Base-by-base conservation (phyloP, 2,113 vertebrate species). In the Atlantisia rogersi region DNA sequence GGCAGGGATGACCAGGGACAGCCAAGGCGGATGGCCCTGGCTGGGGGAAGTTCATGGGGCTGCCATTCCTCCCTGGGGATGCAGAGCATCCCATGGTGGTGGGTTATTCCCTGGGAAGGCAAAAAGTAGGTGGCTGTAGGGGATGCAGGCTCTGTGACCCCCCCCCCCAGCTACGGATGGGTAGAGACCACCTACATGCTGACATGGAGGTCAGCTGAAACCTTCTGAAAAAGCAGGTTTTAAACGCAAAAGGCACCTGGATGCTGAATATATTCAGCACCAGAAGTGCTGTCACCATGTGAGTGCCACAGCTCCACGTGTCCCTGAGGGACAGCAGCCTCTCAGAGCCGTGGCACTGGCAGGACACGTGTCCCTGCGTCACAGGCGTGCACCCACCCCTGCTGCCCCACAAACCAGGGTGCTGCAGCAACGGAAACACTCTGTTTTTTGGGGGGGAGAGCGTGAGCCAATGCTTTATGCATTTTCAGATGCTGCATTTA, bases 241-340 rank as follows among this genome's bases (percentile, higher is more conserved):
- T 48, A 28, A 14, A n/a, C 64, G n/a, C 82, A 35, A 64, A 46
- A 86, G 11, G 7, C 4, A 5, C 2, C 5, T 0, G 15, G 52
- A 17, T 10, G 60, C 70, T 9, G 39, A 75, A 28, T 0, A 0
- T 3, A 15, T 20, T 15, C 15, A 25, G 18, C 4, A 13, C 32
- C 31, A 63, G 14, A 37, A 55, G 8, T 0, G 69, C 4, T 24
- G 11, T 14, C 15, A 4, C 18, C 56, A 11, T 1, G 1, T 2
- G 6, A 50, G 59, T 22, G 59, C 15, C 74, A 2, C 6, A 0
- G 63, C 55, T 42, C 74, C n/a, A 2, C 1, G 3, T 64, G 78
- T 21, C 71, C 56, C 25, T 1, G 8, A 18, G 0, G 48, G 46
- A 18, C 6, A 22, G 42, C 26, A 22, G 74, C 18, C 5, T 2